These are phyloP conservation scores for Drosophila subquinaria DNA, from an alignment of 2,888 invertebrate species.

Conservation along the genomic window DNA sequence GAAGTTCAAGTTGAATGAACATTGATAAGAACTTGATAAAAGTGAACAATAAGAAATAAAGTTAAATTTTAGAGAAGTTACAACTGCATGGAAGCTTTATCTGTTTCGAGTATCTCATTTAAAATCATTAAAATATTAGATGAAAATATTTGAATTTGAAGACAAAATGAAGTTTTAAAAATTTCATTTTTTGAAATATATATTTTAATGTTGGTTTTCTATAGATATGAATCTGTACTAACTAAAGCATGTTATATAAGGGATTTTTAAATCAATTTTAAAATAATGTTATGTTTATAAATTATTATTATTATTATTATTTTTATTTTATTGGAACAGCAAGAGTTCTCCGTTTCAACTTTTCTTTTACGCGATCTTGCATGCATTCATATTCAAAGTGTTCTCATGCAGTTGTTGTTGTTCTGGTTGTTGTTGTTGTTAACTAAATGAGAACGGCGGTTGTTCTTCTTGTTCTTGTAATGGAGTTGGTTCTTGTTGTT, in stretches of 20 bases:
- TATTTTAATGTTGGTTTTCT: not conserved
- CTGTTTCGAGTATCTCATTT: not conserved
- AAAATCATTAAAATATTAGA: not conserved
- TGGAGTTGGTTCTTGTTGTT: conserved; percentile 44
- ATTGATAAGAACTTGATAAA: not conserved
- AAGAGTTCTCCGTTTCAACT: not conserved
- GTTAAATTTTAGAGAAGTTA: not conserved
- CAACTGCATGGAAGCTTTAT: not conserved
- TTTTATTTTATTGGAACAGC: not conserved
- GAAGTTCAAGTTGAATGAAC: not conserved
- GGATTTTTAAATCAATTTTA: not conserved
- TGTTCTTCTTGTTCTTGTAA: conserved; percentile 51
- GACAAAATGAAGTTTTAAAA: accelerated
- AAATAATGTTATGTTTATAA: not conserved
- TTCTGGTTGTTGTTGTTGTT: conserved; percentile 11
- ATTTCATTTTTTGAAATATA: not conserved
- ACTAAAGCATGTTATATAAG: not conserved
- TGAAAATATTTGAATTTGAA: not conserved
- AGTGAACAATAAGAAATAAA: not conserved
- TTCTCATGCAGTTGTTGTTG: conserved; percentile 42
- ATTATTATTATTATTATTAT: conserved; percentile 1
- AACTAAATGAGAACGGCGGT: conserved; percentile 21
- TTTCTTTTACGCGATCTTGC: not conserved
- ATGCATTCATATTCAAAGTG: conserved; percentile 19
- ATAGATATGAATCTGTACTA: not conserved